Evolutionary conservation across 2,888 invertebrate species (phyloP), one percentile per base, ranked within the genome.

Genomic region (Drosophila mayaguana): DNA sequence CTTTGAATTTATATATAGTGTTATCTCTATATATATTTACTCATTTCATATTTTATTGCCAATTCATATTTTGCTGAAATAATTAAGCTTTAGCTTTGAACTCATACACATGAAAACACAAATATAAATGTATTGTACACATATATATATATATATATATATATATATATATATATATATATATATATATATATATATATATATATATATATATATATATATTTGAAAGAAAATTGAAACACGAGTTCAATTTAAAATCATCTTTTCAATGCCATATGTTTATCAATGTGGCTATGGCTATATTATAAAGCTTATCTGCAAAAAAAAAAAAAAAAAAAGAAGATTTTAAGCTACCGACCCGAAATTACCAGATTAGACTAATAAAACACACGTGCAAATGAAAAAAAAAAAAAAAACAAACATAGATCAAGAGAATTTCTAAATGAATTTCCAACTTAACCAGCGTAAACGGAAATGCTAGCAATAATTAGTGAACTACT

Each of bases 401-500:
- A 9, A 34, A 25, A 38, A 22, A 16, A 34, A 20, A 6, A 20
- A 18, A 1, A n/a, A 18, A 50, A 7, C 2, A 7, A n/a, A n/a
- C 7, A 28, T 7, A 25, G 7, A 20, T 16, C n/a, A 16, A 12
- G 3, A 1, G 25, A 25, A 25, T 18, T 54, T 14, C 18, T 14
- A 18, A 40, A 8, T n/a, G 40, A 40, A 20, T 22, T n/a, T 22
- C 32, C 18, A 16, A 32, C 20, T n/a, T 2, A 9, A 12, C 2
- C 5, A 34, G 14, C 34, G 16, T 3, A n/a, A n/a, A 25, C 46
- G 34, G 46, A 46, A 46, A 36, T 25, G 18, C 18, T 43, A 12
- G 20, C n/a, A 8, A 14, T 3, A 22, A 32, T 32, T 32, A 46
- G 20, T 59, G 60, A 63, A 3, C 48, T 20, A 60, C 51, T 32